Evolutionary conservation across 2,797 vertebrate genomes (phyloP).

Genomic region (Clarias pachynema): DNA sequence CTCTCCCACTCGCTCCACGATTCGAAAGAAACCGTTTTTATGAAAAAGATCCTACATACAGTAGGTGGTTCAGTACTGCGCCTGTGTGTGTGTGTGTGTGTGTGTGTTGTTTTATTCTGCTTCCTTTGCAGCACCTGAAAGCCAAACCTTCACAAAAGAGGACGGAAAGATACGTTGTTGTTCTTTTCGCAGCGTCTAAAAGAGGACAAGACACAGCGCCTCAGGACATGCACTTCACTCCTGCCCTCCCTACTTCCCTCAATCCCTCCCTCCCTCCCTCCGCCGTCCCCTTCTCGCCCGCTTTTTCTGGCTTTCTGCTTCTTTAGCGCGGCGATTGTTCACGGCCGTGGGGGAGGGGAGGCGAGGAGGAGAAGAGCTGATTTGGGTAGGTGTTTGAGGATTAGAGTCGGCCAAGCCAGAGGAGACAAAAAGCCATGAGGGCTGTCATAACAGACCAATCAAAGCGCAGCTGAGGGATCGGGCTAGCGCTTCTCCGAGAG

Average conservation of each 20-base stretch:
- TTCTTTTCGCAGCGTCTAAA: conserved; percentile 54
- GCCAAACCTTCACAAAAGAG: conserved; percentile 34
- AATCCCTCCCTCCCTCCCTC: background rate
- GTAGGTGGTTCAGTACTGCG: background rate
- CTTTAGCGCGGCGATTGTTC: conserved; percentile 72
- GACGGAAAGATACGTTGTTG: conserved; percentile 46
- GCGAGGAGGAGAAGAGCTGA: conserved; percentile 64
- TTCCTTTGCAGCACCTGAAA: background rate
- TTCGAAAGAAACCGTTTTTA: conserved; percentile 32
- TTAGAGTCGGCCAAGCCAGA: conserved; percentile 64
- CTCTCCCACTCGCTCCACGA: conserved; percentile 44
- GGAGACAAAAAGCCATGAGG: conserved; percentile 63
- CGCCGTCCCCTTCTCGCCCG: conserved; percentile 42
- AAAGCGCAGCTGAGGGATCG: conserved; percentile 55
- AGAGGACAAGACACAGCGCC: conserved; percentile 58
- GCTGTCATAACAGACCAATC: conserved; percentile 62
- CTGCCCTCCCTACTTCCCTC: conserved; percentile 49
- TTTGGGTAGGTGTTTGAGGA: conserved; percentile 64
- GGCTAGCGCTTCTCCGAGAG: conserved; percentile 59
- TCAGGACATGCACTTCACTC: conserved; percentile 53
- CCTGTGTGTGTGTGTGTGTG: background rate
- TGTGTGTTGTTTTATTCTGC: background rate
- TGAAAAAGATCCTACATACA: background rate
- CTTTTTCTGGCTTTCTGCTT: conserved; percentile 64
- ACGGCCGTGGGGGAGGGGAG: conserved; percentile 46